Evolutionary conservation across 2,113 vertebrate genomes (phyloP).

Genomic region (Acrocephalus kingi): DNA sequence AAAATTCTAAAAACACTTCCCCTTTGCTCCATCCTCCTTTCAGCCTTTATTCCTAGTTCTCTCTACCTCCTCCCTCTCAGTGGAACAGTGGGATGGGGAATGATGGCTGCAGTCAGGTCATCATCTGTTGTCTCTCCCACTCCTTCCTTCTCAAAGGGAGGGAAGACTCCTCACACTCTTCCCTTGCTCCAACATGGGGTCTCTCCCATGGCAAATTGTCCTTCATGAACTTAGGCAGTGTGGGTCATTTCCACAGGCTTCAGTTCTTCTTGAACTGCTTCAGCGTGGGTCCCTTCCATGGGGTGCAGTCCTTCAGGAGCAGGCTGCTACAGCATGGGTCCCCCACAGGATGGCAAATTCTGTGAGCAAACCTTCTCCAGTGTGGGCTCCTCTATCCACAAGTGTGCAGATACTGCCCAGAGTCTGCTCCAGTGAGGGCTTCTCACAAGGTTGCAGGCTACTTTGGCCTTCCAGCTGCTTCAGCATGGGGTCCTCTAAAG

Average conservation of each 20-base stretch:
- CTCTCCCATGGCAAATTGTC: neutral
- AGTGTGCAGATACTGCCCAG: neutral
- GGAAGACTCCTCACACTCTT: neutral
- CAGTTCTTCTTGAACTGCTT: neutral
- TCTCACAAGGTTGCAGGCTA: neutral
- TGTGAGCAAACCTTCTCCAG: neutral
- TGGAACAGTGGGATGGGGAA: neutral
- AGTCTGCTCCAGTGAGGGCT: neutral
- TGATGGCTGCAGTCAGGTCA: neutral
- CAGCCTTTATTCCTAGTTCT: neutral
- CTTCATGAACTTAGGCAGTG: accelerated
- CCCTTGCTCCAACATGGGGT: neutral
- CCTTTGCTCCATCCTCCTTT: neutral
- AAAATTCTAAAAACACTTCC: neutral
- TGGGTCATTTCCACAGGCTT: neutral
- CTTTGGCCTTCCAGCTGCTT: neutral
- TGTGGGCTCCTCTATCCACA: neutral
- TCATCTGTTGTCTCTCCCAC: neutral
- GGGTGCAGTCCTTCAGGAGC: neutral
- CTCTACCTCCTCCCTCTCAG: neutral
- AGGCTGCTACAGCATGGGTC: neutral
- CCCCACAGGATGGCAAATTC: neutral
- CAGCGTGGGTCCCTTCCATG: neutral
- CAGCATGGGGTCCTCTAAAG: neutral
- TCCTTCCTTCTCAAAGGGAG: neutral